Evolutionary conservation across 1,140 invertebrate species (phyloP), one percentile per base, ranked within the genome.

Genomic region (Drosophila lacertosa): DNA sequence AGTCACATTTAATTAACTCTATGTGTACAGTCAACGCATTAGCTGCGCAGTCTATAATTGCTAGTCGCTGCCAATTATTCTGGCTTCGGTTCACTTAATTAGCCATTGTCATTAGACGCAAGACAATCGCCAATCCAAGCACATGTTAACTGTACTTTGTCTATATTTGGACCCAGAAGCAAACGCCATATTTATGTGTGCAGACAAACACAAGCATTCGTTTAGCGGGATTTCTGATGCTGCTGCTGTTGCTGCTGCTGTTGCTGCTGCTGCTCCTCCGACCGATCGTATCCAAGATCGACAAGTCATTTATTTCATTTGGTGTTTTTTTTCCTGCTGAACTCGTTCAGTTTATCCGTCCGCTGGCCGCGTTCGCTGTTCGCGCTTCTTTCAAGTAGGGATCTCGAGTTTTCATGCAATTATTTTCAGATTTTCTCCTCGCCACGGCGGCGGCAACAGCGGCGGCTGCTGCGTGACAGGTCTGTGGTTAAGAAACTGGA

Each of bases 391-490:
- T 64, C 77, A 58, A 77, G 77, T 44, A 88, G 77, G 74, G 74
- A 86, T 88, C 82, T 82, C 59, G 74, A 67, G 60, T 81, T 80
- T 86, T 88, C 74, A 69, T 75, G 83, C 82, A 88, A 88, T 88
- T 88, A 88, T 88, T 82, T 86, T 88, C 74, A 35, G 77, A 89
- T 88, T 88, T 88, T 88, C 83, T 88, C 82, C 83, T 60, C 73
- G 50, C 37, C 63, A 55, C 20, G 18, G 64, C 11, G 10, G 33
- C 20, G 20, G 20, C 37, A 59, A 47, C 26, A 42, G 60, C 20
- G 37, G 50, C 80, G 22, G 32, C 57, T 15, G 54, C 45, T 88
- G 82, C 82, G 82, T 88, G 82, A 88, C 82, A 88, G 82, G 82
- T 88, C 77, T 75, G 67, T 72, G 77, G 77, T 62, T 88, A 64